Percentiles rank a stretch among this genome's conserved stretches.
Conservation (phyloP, 2,888 invertebrate genomes). For the Bombylius discolor region DNA sequence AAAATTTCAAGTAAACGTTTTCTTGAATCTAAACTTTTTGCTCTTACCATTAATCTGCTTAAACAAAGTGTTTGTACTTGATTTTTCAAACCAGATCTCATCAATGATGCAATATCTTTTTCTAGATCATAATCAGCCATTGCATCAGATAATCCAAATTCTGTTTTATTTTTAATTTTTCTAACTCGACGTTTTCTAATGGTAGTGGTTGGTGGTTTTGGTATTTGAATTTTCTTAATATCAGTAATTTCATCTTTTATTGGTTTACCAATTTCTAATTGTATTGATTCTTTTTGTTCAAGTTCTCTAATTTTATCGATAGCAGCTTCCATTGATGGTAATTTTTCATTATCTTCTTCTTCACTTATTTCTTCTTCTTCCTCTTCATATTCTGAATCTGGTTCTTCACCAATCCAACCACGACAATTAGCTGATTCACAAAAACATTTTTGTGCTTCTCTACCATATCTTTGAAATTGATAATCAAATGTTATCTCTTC, state of each 20-base stretch:
- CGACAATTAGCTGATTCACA: conserved; percentile 83
- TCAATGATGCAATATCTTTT: conserved; percentile 74
- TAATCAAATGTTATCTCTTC: conserved; percentile 99
- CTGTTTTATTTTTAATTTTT: conserved; percentile 26
- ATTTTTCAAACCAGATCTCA: conserved; percentile 69
- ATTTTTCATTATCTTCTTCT: conserved; percentile 23
- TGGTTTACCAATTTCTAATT: not conserved
- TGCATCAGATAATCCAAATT: not conserved
- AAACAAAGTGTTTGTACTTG: conserved; percentile 79
- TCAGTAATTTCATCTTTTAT: not conserved
- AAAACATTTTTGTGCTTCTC: conserved; percentile 91
- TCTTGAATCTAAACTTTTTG: conserved; percentile 67
- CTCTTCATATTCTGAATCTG: conserved; percentile 52
- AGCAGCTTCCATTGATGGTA: conserved; percentile 21
- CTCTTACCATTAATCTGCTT: conserved; percentile 84
- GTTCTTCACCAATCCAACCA: conserved; percentile 90
- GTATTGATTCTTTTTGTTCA: not conserved
- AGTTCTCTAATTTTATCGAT: not conserved
- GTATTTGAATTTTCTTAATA: not conserved
- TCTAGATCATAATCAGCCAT: conserved; percentile 60
- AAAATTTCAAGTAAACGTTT: conserved; percentile 63
- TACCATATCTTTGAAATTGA: conserved; percentile 92
- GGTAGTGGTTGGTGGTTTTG: not conserved
- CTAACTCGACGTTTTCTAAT: conserved; percentile 15
- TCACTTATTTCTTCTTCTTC: conserved; percentile 20